phyloP scores from a whole-genome alignment of 1,140 invertebrate species.

The Lasioglossum baleicum region DNA sequence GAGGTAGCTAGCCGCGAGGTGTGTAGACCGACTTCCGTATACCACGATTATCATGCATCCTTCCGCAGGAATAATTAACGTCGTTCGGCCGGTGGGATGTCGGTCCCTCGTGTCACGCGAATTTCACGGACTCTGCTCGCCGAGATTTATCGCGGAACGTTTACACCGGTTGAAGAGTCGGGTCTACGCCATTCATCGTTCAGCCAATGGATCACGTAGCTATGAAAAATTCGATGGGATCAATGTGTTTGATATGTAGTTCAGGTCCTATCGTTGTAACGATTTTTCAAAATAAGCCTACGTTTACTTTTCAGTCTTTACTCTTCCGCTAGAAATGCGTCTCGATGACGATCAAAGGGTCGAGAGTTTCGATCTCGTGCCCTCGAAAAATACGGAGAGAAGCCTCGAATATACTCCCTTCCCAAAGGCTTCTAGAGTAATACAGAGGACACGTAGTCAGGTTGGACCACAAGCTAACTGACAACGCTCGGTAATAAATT shows the following conservation, averaged over 20 bases:
- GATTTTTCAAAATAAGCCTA: neutral
- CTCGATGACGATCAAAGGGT: too few relatives aligned
- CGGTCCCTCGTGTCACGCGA: slow-evolving; percentile 42
- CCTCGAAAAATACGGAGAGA: too few relatives aligned
- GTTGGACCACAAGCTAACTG: neutral
- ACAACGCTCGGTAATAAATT: neutral
- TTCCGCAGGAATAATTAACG: slow-evolving; percentile 55
- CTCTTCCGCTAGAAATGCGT: neutral
- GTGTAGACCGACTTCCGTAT: slow-evolving; percentile 16
- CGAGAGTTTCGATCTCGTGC: too few relatives aligned
- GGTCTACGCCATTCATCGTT: neutral
- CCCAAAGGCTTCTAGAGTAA: too few relatives aligned
- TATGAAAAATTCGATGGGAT: neutral
- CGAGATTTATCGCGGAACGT: slow-evolving; percentile 53
- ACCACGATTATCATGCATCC: slow-evolving; percentile 34
- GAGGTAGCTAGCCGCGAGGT: slow-evolving; percentile 20
- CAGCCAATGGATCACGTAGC: neutral
- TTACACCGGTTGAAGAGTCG: slow-evolving; percentile 31
- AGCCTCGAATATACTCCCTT: too few relatives aligned
- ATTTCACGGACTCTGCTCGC: slow-evolving; percentile 33
- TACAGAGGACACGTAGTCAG: neutral
- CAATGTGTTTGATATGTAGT: neutral
- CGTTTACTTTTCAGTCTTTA: neutral
- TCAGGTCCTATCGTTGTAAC: neutral
- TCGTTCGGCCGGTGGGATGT: slow-evolving; percentile 32